Base-by-base conservation (phyloP, 2,113 vertebrate species). In the Taxidea taxus region DNA sequence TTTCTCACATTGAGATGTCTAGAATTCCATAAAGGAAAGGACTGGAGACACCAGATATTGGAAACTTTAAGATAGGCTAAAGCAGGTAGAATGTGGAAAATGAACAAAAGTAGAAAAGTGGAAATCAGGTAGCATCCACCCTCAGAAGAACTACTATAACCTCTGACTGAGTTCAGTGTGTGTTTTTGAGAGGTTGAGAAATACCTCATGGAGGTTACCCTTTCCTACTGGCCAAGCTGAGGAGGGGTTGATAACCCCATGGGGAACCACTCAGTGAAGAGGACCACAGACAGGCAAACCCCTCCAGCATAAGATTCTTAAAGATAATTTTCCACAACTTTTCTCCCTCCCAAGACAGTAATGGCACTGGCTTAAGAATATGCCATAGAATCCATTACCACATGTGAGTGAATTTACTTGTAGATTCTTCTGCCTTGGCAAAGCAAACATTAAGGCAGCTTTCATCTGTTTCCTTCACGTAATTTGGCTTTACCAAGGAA, bases 171-270 rank as follows among this genome's bases (percentile, higher is more conserved):
- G 20, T 29, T 42, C 77, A 49, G 21, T 58, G 62, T 23, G 23
- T 23, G 12, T 37, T 83, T 51, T 6, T 91, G 51, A 64, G 44
- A 37, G 34, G 31, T 0, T 42, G 21, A 23, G 7, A 60, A 83
- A 51, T 37, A 13, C 10, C 21, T 18, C 64, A 13, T 6, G 16
- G 29, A 29, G 15, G 1, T 70, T 4, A 34, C 15, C 27, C 27
- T 25, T 86, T 82, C 37, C 42, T 29, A 23, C 25, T 54, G 9
- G 20, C 12, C 23, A 31, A 37, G 25, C n/a, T 64, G 49, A 93
- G 25, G 34, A 49, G 34, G 2, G 11, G 7, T 1, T 25, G 31
- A 60, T 49, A 70, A 18, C 2, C 5, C 15, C 27, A 11, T 0
- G 3, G 9, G 20, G 42, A 77, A 14, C 1, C 4, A 0, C 12